Base-by-base conservation (phyloP, 2,888 invertebrate genomes). In the Drosophila antonietae region DNA sequence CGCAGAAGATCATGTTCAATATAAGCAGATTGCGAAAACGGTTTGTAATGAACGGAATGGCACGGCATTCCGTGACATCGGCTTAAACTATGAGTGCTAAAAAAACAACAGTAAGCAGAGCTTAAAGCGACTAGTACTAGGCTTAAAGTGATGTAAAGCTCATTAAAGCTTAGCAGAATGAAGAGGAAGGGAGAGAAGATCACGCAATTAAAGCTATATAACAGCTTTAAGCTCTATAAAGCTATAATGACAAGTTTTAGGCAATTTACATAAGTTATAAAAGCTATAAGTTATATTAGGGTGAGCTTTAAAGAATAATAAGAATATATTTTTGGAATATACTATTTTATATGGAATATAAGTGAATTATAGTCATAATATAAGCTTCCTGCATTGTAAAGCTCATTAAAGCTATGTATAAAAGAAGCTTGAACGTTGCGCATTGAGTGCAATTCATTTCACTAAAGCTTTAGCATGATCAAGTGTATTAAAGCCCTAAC, bases 21-120 rank as follows among this genome's bases (percentile, higher is more conserved):
- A 28, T 14, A 37, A 55, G 41, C n/a, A 44, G 33, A 39, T 58
- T 58, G 23, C 18, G 37, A 44, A 47, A 15, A 43, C 23, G 8
- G 18, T 41, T 14, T n/a, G 35, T 35, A 14, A n/a, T 12, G 35
- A 18, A 15, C 12, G 20, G 20, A 20, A 20, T 2, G 20, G 20
- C 6, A 28, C 28, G 18, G n/a, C 9, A 14, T 5, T 23, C 23
- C 23, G 4, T 10, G 15, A 5, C 14, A 23, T 7, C 23, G 14
- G 3, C 1, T 0, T 0, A 46, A 37, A 37, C 18, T 18, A n/a
- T 2, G 49, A 18, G 2, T 5, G 31, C 7, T 14, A 33, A 14
- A 18, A 4, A 1, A 20, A 28, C 5, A 35, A 35, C 31, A 1
- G n/a, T 18, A 15, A 37, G 52, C 7, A 23, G 37, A 53, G 52